Conservation (phyloP, 2,113 vertebrate species). For the Dasyprocta punctata region DNA sequence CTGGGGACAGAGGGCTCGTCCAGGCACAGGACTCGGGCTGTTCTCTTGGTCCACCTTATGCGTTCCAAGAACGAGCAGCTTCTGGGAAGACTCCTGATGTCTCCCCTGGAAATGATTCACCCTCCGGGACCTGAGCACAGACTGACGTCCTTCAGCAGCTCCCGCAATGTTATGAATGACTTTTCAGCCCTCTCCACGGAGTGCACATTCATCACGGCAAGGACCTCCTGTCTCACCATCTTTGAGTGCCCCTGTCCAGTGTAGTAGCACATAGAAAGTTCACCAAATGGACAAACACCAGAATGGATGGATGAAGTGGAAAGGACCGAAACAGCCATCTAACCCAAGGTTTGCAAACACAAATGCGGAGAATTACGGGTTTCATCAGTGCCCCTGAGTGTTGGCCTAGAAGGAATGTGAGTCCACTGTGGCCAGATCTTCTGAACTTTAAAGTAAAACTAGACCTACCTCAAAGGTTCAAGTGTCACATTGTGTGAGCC, state of each 20-base stretch:
- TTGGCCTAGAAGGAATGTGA: not conserved
- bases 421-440: not conserved
- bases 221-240: not conserved
- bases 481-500: not conserved
- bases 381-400: not conserved
- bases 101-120: not conserved
- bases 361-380: not conserved
- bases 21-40: not conserved
- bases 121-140: not conserved
- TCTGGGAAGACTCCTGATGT: not conserved
- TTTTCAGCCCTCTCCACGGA: not conserved
- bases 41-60: not conserved
- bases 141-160: not conserved
- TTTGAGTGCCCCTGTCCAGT: not conserved
- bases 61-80: not conserved
- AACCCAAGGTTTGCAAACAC: not conserved
- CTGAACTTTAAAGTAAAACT: not conserved
- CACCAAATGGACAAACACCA: conserved; percentile 22
- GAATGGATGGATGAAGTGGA: conserved; percentile 7
- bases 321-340: not conserved
- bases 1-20: not conserved
- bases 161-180: not conserved
- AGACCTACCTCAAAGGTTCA: not conserved
- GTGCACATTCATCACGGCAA: not conserved
- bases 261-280: not conserved